Evolutionary conservation across 2,113 vertebrate genomes (phyloP), one percentile per base, ranked within the genome.

Genomic region (Petaurus breviceps): DNA sequence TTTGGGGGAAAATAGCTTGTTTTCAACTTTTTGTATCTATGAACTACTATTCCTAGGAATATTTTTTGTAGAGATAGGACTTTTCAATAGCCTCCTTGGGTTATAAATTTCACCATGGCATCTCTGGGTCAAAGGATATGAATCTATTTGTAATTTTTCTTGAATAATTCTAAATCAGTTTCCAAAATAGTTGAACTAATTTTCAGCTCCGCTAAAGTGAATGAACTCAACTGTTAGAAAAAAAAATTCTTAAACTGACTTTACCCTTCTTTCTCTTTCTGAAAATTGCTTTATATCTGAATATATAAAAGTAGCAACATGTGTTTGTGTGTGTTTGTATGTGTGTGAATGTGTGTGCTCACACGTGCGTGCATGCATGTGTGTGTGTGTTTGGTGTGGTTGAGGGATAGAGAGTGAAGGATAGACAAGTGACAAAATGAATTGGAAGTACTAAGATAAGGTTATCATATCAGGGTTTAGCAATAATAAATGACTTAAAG

Each of bases 371-470:
- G 3, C 16, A 5, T 16, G 61, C n/a, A 3, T 68, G 31, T 16
- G 14, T 77, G 3, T n/a, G 61, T 77, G 4, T 77, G 37, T 77
- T 77, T 31, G 4, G 14, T n/a, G 4, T n/a, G 14, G 37, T n/a
- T n/a, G 37, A n/a, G 5, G 61, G 16, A 19, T 77, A 14, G 61
- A 26, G 7, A 52, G 37, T 77, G 9, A 93, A 51, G 37, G 26
- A 46, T 68, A 93, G 31, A 84, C 57, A n/a, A 93, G 50, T 93
- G 49, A 1, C 24, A 94, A 93, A 26, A 95, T 57, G 31, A 96
- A 93, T 95, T 51, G 94, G 51, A 95, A 94, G 52, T 91, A 49
- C 9, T 93, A 31, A 8, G 53, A 61, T 91, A 53, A n/a, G 50
- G 53, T 93, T 95, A 93, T 91, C 91, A 89, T 49, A 89, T 46